Evolutionary conservation across 1,140 invertebrate species (phyloP).

Genomic region (Parasteatoda tepidariorum): DNA sequence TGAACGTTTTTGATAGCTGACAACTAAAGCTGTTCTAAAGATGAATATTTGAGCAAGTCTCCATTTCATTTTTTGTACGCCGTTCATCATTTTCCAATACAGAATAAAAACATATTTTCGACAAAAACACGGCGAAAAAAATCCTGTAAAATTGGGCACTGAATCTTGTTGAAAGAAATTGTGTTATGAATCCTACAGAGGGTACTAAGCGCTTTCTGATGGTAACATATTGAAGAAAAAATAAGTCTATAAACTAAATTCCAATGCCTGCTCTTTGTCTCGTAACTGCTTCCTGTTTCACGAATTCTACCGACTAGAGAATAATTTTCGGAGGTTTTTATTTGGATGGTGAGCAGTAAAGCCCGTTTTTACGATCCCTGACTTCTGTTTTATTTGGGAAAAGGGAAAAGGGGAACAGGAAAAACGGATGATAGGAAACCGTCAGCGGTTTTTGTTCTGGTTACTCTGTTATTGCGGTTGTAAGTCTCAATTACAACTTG

Average conservation of each 20-base stretch:
- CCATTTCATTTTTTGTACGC: background rate
- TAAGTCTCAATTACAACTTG: slow-evolving; percentile 20
- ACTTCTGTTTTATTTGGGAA: background rate
- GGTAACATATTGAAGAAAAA: background rate
- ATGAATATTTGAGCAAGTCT: background rate
- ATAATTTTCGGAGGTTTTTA: slow-evolving; percentile 20
- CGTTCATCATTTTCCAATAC: background rate
- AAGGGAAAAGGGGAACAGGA: background rate
- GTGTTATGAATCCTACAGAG: background rate
- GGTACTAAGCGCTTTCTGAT: background rate
- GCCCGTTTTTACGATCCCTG: slow-evolving; percentile 25
- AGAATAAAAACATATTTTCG: background rate
- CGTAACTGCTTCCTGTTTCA: background rate
- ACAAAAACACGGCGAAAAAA: background rate
- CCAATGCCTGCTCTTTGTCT: background rate
- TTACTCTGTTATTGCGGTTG: background rate
- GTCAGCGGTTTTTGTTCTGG: background rate
- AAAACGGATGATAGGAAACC: background rate
- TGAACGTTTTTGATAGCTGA: background rate
- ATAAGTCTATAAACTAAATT: background rate
- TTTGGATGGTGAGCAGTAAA: slow-evolving; percentile 4
- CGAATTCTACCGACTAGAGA: background rate
- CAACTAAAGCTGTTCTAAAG: background rate
- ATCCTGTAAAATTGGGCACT: background rate
- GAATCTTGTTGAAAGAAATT: background rate